Percentiles rank a stretch among this genome's conserved stretches.
Conservation (phyloP, 2,113 vertebrate genomes). For the Corynorhinus townsendii region DNA sequence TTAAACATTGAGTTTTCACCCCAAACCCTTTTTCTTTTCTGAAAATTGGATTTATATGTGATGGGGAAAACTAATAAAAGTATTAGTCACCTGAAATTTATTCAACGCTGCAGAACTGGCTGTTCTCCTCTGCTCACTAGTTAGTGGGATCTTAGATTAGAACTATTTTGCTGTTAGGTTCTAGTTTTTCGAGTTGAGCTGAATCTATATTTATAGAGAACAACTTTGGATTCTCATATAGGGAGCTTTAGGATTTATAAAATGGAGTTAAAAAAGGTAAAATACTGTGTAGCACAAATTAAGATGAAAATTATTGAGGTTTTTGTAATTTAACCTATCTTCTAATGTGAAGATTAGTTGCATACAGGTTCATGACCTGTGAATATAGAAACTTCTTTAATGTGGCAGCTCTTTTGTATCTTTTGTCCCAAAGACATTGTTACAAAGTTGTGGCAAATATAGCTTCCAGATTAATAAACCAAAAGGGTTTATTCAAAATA, state of each 20-base stretch:
- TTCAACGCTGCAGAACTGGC: background rate
- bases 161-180: background rate
- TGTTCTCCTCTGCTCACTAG: background rate
- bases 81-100: background rate
- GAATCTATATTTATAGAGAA: background rate
- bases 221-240: background rate
- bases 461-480: background rate
- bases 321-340: background rate
- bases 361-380: background rate
- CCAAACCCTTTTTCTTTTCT: background rate
- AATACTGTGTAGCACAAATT: background rate
- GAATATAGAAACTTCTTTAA: background rate
- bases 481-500: background rate
- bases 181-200: background rate
- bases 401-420: background rate
- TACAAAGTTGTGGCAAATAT: background rate
- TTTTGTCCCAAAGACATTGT: background rate
- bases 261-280: conserved; percentile 6
- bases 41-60: background rate
- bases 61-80: background rate
- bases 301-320: conserved; percentile 2
- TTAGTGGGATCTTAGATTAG: background rate
- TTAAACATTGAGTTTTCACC: conserved; percentile 8
- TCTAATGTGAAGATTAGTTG: background rate
- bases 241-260: background rate